phyloP scores from a whole-genome alignment of 2,888 invertebrate species.

The Conistra vaccinii region DNA sequence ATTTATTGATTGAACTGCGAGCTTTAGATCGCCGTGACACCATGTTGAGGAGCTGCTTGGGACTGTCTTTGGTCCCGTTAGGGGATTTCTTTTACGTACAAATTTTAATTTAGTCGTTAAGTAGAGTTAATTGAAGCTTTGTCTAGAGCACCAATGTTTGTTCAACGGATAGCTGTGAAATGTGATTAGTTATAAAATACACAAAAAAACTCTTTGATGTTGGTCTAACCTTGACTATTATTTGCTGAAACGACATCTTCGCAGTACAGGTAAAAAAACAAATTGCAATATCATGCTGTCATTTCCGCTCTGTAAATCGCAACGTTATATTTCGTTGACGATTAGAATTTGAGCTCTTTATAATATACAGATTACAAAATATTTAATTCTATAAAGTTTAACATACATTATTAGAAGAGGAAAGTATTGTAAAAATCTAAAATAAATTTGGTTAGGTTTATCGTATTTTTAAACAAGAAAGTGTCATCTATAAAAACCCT shows the following conservation, averaged over 20 bases:
- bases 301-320: too few relatives aligned
- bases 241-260: neutral
- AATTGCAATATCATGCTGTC: neutral
- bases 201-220: neutral
- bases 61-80: constrained; percentile 15
- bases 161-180: neutral
- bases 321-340: too few relatives aligned
- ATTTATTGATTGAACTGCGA: constrained; percentile 83
- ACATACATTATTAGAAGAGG: too few relatives aligned
- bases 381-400: too few relatives aligned
- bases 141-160: too few relatives aligned
- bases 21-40: constrained; percentile 66
- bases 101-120: neutral
- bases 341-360: too few relatives aligned
- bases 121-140: neutral
- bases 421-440: too few relatives aligned
- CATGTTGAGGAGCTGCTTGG: constrained; percentile 36
- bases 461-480: too few relatives aligned
- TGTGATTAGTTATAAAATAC: neutral
- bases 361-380: too few relatives aligned
- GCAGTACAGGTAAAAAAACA: neutral
- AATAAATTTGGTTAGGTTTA: too few relatives aligned
- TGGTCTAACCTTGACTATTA: neutral
- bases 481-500: too few relatives aligned
- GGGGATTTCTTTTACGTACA: neutral